phyloP scores from a whole-genome alignment of 1,140 invertebrate genomes.

The Platyscapa corneri region DNA sequence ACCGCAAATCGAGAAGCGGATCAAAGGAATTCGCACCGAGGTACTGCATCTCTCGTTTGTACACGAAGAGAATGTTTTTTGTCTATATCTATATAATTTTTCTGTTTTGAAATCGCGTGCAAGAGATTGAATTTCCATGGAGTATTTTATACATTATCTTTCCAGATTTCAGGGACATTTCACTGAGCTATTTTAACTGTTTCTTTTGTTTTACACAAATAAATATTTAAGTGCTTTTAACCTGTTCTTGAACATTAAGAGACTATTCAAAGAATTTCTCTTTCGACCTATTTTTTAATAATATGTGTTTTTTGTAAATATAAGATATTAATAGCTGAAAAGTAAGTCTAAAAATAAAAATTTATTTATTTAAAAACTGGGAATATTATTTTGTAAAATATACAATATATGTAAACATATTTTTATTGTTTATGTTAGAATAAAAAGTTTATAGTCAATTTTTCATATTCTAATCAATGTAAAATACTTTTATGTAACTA shows the following conservation, averaged over 20 bases:
- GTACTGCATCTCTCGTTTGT: slow-evolving; percentile 18
- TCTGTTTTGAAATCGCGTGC: neutral
- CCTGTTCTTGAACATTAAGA: neutral
- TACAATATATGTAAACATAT: too few species aligned
- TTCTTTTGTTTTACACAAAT: neutral
- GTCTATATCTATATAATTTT: neutral
- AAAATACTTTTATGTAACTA: neutral
- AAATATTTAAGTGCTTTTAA: neutral
- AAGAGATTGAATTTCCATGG: neutral
- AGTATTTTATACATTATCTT: neutral
- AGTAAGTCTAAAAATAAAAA: neutral
- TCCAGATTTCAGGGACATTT: slow-evolving; percentile 1
- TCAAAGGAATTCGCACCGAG: slow-evolving; percentile 28
- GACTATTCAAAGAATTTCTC: neutral
- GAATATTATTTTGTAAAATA: too few species aligned
- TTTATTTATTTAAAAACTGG: too few species aligned
- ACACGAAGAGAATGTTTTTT: neutral
- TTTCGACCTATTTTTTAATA: slow-evolving; percentile 4
- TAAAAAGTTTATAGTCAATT: too few species aligned
- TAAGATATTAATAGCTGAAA: slow-evolving; percentile 1
- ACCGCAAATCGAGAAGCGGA: slow-evolving; percentile 32
- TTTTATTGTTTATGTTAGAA: too few species aligned
- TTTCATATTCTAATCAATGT: neutral
- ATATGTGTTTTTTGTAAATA: neutral
- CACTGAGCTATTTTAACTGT: neutral